phyloP scores from a whole-genome alignment of 2,113 vertebrate species.

The Drymodes brunneopygia region DNA sequence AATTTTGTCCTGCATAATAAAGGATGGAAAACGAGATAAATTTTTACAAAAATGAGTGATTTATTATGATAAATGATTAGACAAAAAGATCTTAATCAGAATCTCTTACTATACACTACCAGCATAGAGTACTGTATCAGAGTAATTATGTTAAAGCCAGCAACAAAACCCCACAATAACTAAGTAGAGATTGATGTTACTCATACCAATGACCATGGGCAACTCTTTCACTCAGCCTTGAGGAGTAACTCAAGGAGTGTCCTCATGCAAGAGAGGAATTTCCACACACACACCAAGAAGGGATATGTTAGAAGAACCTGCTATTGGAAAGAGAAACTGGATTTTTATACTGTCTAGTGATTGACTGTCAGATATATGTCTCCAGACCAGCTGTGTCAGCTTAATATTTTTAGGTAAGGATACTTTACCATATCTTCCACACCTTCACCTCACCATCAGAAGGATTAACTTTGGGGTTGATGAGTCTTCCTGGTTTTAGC shows the following conservation, averaged over 20 bases:
- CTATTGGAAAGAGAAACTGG: background rate
- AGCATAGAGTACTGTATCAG: too few relatives aligned
- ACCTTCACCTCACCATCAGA: background rate
- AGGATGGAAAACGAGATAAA: background rate
- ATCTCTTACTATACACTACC: too few relatives aligned
- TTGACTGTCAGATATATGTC: background rate
- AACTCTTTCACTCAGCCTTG: background rate
- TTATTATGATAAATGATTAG: background rate
- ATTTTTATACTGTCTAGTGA: background rate
- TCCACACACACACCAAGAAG: too few relatives aligned
- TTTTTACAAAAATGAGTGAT: background rate
- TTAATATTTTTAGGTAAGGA: background rate
- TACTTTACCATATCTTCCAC: background rate
- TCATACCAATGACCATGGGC: background rate
- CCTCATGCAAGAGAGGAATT: background rate
- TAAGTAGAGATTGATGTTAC: too few relatives aligned
- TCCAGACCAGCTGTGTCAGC: background rate
- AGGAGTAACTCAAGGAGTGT: background rate
- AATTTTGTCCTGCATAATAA: background rate
- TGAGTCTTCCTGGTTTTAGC: background rate
- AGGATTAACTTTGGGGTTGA: background rate
- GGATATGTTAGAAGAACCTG: background rate
- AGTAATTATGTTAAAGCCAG: background rate
- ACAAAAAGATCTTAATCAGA: background rate
- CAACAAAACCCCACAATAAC: background rate